Evolutionary conservation across 2,113 vertebrate species (phyloP).

Genomic region (Accipiter cooperii): DNA sequence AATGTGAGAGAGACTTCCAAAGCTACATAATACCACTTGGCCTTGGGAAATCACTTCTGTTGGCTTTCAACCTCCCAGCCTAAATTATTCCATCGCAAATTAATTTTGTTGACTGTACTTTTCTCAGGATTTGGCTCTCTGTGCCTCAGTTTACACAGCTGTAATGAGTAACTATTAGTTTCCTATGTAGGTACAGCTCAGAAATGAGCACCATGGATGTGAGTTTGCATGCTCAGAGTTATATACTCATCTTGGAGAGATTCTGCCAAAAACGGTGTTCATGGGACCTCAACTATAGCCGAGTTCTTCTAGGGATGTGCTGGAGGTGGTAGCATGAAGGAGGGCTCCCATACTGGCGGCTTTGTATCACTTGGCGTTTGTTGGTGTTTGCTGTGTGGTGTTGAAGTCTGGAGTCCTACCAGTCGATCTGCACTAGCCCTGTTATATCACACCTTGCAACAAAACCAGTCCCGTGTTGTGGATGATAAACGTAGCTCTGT

Average conservation of each 20-base stretch:
- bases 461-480: background rate
- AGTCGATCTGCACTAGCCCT: background rate
- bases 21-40: background rate
- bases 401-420: background rate
- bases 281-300: accelerated
- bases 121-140: background rate
- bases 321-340: background rate
- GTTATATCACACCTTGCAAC: background rate
- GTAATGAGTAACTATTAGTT: background rate
- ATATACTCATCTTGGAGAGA: background rate
- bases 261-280: background rate
- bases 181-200: background rate
- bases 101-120: constrained; percentile 1
- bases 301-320: accelerated
- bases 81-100: background rate
- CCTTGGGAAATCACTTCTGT: background rate
- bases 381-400: background rate
- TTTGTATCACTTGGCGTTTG: background rate
- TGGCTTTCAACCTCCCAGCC: background rate
- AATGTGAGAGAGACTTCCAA: background rate
- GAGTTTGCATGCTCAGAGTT: background rate
- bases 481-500: background rate
- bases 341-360: background rate
- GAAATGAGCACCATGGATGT: background rate
- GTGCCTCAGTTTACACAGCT: constrained; percentile 33